Base-by-base conservation (phyloP, 1,140 invertebrate genomes). In the Ericerus pela region DNA sequence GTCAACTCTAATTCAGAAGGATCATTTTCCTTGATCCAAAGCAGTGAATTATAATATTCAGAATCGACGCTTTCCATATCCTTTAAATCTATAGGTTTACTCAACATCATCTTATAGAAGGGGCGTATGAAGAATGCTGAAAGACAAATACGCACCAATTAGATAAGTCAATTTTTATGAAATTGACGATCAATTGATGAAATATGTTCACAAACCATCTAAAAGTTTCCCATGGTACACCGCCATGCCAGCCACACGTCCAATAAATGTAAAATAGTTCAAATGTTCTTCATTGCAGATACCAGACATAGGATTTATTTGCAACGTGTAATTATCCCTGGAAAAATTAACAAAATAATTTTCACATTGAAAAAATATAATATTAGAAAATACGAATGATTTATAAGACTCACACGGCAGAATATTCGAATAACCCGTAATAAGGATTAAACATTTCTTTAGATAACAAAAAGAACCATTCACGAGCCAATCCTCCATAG, bases 381-480 rank as follows among this genome's bases (percentile, higher is more conserved):
- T n/a, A n/a, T 22, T 11, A 26, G 5, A 58, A 38, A 43, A 22
- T 28, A n/a, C 37, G 16, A 24, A 33, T 18, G 27, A 16, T 29
- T n/a, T n/a, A n/a, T 27, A 1, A 20, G 52, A 76, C 80, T 78
- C 73, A 85, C 89, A 94, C 95, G 14, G 95, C 94, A 12, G 93
- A 96, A 76, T 98, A 98, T 73, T 99, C 94, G 76, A 99, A 99
- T 16, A 99, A 76, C 0, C 94, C 94, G 72, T 99, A 99, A 68
- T 98, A 98, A 1, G 95, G 95, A 75, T 98, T 98, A 70, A 98
- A 98, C 92, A 98, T 97, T 78, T 99, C 94, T 72, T 96, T 96
- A 0, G 93, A 97, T 26, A 99, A 72, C 27, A 98, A 76, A 75
- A 96, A 98, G 75, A 98, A 99, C 91, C 93, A 98, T 76, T 99